Evolutionary conservation across 2,888 invertebrate species (phyloP).

Genomic region (Hoplodrina ambigua): DNA sequence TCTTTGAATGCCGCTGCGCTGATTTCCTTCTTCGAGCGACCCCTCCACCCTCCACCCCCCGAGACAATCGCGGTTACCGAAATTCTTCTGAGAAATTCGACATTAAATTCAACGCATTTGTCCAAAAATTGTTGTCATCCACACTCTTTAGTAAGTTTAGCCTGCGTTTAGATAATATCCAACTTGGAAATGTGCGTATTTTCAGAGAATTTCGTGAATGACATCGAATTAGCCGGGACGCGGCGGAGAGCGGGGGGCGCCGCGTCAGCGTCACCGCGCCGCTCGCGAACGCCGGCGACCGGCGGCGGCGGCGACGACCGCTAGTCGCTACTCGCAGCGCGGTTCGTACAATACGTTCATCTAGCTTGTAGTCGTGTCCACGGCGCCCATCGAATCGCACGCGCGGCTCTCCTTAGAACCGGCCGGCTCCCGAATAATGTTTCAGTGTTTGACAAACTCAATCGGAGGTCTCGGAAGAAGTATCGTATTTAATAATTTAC

Average conservation of each 20-base stretch:
- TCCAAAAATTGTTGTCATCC: slow-evolving; percentile 10
- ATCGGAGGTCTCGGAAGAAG: slow-evolving; percentile 90
- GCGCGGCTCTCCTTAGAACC: slow-evolving; percentile 87
- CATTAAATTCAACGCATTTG: slow-evolving; percentile 37
- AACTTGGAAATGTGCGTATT: slow-evolving; percentile 74
- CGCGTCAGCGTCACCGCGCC: slow-evolving; percentile 69
- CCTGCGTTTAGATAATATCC: slow-evolving; percentile 56
- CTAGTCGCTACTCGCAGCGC: slow-evolving; percentile 69
- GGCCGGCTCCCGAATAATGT: slow-evolving; percentile 90
- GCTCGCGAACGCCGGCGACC: slow-evolving; percentile 73
- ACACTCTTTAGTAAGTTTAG: slow-evolving; percentile 43
- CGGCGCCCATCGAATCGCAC: slow-evolving; percentile 87
- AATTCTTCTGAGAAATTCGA: slow-evolving; percentile 55
- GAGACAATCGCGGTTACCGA: slow-evolving; percentile 66
- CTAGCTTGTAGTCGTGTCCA: slow-evolving; percentile 83
- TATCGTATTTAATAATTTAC: slow-evolving; percentile 88
- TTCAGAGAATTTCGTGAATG: slow-evolving; percentile 87
- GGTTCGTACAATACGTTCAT: slow-evolving; percentile 65
- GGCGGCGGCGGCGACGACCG: slow-evolving; percentile 71
- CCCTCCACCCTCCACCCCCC: slow-evolving; percentile 76
- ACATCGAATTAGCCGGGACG: slow-evolving; percentile 79
- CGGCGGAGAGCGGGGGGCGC: slow-evolving; percentile 65
- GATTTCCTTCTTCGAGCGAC: slow-evolving; percentile 83
- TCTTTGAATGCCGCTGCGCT: slow-evolving; percentile 81
- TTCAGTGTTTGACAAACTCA: slow-evolving; percentile 90